A percentile compares a stretch with the other conserved stretches of the same genome.
Evolutionary conservation across 2,888 invertebrate species (phyloP).

Genomic region (Dichetophora obliterata): DNA sequence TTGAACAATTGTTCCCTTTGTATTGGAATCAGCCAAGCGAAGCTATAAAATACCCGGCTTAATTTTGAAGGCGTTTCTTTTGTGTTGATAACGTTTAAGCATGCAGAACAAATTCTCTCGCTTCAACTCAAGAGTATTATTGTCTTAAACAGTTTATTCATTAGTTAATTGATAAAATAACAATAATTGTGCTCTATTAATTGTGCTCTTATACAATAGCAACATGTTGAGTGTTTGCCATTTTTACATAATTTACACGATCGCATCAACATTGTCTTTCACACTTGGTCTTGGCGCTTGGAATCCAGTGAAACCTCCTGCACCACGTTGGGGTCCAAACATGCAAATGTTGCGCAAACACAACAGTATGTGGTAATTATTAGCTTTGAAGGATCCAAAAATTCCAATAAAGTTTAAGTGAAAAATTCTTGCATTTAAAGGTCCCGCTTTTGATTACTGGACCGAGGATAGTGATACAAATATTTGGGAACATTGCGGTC

Average conservation of each 20-base stretch:
- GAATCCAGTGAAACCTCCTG: conserved; percentile 57
- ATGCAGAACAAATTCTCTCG: background rate
- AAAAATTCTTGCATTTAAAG: conserved; percentile 46
- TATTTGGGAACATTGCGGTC: conserved; percentile 73
- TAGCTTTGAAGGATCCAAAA: background rate
- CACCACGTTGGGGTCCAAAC: conserved; percentile 60
- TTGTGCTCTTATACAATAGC: background rate
- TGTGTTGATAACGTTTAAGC: conserved; percentile 32
- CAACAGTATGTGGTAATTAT: conserved; percentile 62
- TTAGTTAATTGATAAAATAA: too few species aligned
- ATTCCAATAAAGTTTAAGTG: background rate
- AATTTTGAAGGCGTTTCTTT: conserved; percentile 51
- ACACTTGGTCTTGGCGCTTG: conserved; percentile 42
- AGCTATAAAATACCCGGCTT: conserved; percentile 54
- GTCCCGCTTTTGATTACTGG: conserved; percentile 70
- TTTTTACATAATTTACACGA: background rate
- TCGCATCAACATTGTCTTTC: background rate
- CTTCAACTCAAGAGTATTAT: background rate
- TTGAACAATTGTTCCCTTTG: background rate
- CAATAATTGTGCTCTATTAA: background rate
- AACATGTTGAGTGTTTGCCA: background rate
- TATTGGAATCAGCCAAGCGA: conserved; percentile 31
- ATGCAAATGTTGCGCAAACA: conserved; percentile 61
- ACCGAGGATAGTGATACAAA: conserved; percentile 69
- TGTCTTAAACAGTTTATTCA: too few species aligned